Evolutionary conservation across 1,140 invertebrate species (phyloP).

Genomic region (Heliconius congener): DNA sequence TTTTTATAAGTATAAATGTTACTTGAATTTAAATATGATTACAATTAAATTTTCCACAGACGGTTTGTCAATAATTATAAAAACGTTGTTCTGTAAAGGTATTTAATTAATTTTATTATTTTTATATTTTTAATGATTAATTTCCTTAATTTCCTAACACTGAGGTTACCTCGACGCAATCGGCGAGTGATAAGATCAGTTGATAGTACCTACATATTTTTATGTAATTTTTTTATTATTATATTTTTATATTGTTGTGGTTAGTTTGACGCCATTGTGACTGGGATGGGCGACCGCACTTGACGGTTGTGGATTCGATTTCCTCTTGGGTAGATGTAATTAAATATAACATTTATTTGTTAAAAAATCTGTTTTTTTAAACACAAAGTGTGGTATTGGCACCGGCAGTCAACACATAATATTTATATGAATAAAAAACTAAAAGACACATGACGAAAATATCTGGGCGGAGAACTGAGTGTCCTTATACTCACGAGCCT

Average conservation of each 20-base stretch:
- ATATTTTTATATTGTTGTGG: background rate
- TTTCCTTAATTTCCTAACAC: background rate
- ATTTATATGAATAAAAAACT: no score
- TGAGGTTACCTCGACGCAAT: background rate
- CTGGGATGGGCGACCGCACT: background rate
- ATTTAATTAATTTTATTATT: background rate
- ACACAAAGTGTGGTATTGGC: background rate
- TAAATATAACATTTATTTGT: background rate
- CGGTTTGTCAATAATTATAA: background rate
- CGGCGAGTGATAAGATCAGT: background rate
- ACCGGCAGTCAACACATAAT: no score
- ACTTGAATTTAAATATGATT: no score
- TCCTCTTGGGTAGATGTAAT: background rate
- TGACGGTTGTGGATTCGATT: background rate
- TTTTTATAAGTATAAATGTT: no score
- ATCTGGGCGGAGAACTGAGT: no score
- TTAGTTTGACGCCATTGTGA: background rate
- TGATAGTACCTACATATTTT: background rate
- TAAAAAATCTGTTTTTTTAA: background rate
- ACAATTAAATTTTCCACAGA: background rate
- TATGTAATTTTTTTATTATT: background rate
- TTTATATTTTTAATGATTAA: background rate
- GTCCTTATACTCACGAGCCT: no score
- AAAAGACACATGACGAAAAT: no score
- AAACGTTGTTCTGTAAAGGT: background rate